Evolutionary conservation across 2,113 vertebrate genomes (phyloP).

Genomic region (Suncus etruscus): DNA sequence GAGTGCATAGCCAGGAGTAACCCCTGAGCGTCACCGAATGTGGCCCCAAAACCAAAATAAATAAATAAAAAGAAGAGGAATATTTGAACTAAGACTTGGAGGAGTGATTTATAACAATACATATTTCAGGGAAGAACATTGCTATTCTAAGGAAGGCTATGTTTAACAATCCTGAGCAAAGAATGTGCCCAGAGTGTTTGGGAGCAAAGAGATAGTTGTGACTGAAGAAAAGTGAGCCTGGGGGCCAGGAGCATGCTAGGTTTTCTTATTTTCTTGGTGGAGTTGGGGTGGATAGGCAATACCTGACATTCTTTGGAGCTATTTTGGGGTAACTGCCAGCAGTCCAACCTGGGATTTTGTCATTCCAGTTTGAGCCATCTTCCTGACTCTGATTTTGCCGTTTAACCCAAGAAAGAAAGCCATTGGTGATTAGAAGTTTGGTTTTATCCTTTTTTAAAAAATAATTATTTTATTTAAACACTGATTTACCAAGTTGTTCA

Average conservation of each 20-base stretch:
- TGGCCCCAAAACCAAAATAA: too few relatives aligned
- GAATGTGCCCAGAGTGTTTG: background rate
- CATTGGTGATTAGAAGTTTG: background rate
- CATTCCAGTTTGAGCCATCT: too few relatives aligned
- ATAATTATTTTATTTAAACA: too few relatives aligned
- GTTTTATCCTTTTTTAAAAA: background rate
- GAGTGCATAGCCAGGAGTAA: too few relatives aligned
- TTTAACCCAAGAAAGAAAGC: conserved; percentile 21
- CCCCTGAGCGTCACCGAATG: too few relatives aligned
- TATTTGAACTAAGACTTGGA: background rate
- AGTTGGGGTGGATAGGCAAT: too few relatives aligned
- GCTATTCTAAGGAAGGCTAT: background rate
- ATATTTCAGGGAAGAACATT: background rate
- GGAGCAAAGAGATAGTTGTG: background rate
- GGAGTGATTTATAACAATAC: background rate
- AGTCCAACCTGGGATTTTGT: too few relatives aligned
- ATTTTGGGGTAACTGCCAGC: too few relatives aligned
- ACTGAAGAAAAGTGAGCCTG: background rate
- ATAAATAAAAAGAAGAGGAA: background rate
- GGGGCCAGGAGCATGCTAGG: background rate
- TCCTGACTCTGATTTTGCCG: background rate
- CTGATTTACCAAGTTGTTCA: too few relatives aligned
- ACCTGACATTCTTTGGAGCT: too few relatives aligned
- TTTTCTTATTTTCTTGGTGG: too few relatives aligned
- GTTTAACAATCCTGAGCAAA: background rate